Base-by-base conservation (phyloP, 1,140 invertebrate genomes). In the Drosophila ohnishii region DNA sequence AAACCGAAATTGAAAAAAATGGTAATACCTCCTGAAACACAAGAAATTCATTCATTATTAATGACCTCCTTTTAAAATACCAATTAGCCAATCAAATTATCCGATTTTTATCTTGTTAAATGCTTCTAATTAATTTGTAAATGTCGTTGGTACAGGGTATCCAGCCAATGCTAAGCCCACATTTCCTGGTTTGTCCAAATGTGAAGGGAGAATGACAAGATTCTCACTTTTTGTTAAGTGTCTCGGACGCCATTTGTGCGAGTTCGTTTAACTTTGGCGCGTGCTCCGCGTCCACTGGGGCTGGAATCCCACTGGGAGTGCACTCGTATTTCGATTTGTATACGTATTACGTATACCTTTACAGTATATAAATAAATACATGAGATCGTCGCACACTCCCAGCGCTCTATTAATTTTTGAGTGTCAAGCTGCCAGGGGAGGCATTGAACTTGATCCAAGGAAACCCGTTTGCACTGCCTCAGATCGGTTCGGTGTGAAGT, bases 201-300 rank as follows among this genome's bases (percentile, higher is more conserved):
- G 62, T 75, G 73, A 76, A 67, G 63, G 73, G 62, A 53, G 62
- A 56, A 60, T 56, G 62, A 60, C 34, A 55, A 40, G 73, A 60
- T 76, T 81, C 70, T 71, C 69, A 69, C 42, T 65, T 71, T 80
- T 53, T 65, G 13, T 28, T 5, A 59, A 75, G 13, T 59, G 42
- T 22, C 22, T 44, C 25, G 8, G 42, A 37, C 60, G 35, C 42
- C 30, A 78, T 67, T 74, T 70, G 47, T 6, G 13, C 16, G 58
- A 51, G 70, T 78, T 85, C 75, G 73, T 69, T 78, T 78, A 78
- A 78, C 78, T 69, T 39, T 50, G 40, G 59, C 63, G 72, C 74
- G 74, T 76, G 73, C 61, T 75, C 40, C 9, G 25, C 69, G 22
- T 22, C 47, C 70, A 50, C 39, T 64, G 25, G 5, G 25, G 5